Evolutionary conservation across 1,140 invertebrate genomes (phyloP).

Genomic region (Drosophila sp.): DNA sequence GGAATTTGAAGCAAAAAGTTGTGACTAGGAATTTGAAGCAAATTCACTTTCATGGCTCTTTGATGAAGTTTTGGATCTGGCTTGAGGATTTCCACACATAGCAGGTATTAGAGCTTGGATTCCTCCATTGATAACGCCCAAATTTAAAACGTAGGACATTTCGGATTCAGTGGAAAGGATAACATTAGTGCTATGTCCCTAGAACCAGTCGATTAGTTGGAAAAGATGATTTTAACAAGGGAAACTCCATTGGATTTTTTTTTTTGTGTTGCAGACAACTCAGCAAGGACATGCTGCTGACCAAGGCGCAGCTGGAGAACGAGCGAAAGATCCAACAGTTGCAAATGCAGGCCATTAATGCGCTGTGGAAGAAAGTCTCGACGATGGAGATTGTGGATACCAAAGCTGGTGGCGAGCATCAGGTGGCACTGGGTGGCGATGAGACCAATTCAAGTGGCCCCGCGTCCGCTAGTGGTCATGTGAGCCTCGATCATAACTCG

Average conservation of each 20-base stretch:
- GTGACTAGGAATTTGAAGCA: no score
- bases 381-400: slow-evolving; percentile 85
- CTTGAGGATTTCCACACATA: no score
- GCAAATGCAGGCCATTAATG: slow-evolving; percentile 95
- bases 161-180: no score
- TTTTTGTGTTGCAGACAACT: slow-evolving; percentile 85
- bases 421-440: slow-evolving; percentile 26
- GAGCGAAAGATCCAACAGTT: slow-evolving; percentile 93
- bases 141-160: no score
- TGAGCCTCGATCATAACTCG: slow-evolving; percentile 74
- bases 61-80: no score
- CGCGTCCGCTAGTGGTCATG: slow-evolving; percentile 24
- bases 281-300: slow-evolving; percentile 91
- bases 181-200: no score
- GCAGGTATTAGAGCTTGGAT: no score
- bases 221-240: no score
- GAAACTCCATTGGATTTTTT: neutral
- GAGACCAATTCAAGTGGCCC: slow-evolving; percentile 22
- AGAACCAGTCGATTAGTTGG: no score
- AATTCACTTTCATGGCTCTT: no score
- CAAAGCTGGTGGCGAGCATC: slow-evolving; percentile 16
- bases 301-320: slow-evolving; percentile 91
- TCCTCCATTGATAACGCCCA: no score
- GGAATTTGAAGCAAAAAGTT: no score
- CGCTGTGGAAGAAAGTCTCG: slow-evolving; percentile 94